Base-by-base conservation (phyloP, 1,140 invertebrate species). In the Pentalonia nigronervosa region DNA sequence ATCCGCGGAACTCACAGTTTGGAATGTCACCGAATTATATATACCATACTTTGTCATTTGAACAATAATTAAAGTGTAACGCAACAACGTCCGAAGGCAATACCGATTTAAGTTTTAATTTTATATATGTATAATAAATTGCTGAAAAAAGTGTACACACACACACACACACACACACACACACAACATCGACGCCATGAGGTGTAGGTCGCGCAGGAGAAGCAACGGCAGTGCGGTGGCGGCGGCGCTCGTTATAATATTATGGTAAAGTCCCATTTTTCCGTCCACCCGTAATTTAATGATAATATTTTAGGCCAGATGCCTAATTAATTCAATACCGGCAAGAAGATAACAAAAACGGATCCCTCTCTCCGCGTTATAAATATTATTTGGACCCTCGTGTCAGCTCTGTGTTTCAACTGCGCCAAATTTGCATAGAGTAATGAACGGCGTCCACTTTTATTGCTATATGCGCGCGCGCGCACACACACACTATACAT, bases 321-420 rank as follows among this genome's bases (percentile, higher is more conserved):
- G 91, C 91, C 91, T 92, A 92, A 92, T 92, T 92, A 92, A 92
- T 92, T 92, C 91, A 92, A 92, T 92, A 92, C 91, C 76, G 91
- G 91, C 91, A 83, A 92, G 91, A 91, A 92, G 91, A 92, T 92
- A 92, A 92, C 91, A 92, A 92, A 92, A 92, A 92, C 91, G 91
- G 76, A 92, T 83, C 67, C 91, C 91, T 25, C 67, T 34, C 41
- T 76, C 90, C 60, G 17, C 90, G 76, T 92, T 92, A 92, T 92
- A 92, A 92, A 92, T 92, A 92, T 92, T 92, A 92, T 92, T 91
- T 91, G 90, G 90, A 91, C 90, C 91, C 91, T 83, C 67, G 91
- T 83, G 91, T 92, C 91, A 30, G 76, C 21, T 83, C 91, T 83
- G 25, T 36, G 91, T 83, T 91, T 83, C 60, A 60, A 47, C 25